Conservation (phyloP, 2,888 invertebrate genomes). For the Strigamia transsilvanica region DNA sequence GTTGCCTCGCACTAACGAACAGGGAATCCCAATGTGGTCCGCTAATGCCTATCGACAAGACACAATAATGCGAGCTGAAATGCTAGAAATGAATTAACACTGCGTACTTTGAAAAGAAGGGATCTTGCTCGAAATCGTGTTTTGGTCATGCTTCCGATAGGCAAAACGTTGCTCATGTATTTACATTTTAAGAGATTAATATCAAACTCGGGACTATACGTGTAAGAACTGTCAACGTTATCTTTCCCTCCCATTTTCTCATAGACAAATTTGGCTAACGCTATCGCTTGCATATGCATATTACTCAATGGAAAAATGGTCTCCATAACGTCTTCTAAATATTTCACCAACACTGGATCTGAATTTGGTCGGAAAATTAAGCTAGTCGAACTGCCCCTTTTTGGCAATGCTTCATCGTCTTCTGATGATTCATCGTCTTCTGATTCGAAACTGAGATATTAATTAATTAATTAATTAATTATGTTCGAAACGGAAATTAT, state of each 20-base stretch:
- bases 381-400: not conserved
- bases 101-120: conserved; percentile 42
- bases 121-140: conserved; percentile 37
- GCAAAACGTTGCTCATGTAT: conserved; percentile 51
- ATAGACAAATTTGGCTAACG: conserved; percentile 27
- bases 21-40: conserved; percentile 51
- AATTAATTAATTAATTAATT: not conserved
- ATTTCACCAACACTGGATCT: conserved; percentile 21
- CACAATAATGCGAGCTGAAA: not conserved
- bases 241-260: conserved; percentile 50
- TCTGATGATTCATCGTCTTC: no score
- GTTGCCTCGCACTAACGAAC: conserved; percentile 48
- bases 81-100: no score
- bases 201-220: conserved; percentile 45
- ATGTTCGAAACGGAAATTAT: not conserved
- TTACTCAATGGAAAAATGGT: not conserved
- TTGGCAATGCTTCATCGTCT: not conserved
- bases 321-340: not conserved
- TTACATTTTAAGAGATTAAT: conserved; percentile 46
- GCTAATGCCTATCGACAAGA: conserved; percentile 18
- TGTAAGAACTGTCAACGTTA: not conserved
- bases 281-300: not conserved
- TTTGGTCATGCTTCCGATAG: conserved; percentile 48
- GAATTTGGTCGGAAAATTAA: not conserved
- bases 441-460: not conserved